Percentiles rank a stretch among this genome's conserved stretches.
phyloP scores from a whole-genome alignment of 2,113 vertebrate species.

The Poeciliopsis retropinna region DNA sequence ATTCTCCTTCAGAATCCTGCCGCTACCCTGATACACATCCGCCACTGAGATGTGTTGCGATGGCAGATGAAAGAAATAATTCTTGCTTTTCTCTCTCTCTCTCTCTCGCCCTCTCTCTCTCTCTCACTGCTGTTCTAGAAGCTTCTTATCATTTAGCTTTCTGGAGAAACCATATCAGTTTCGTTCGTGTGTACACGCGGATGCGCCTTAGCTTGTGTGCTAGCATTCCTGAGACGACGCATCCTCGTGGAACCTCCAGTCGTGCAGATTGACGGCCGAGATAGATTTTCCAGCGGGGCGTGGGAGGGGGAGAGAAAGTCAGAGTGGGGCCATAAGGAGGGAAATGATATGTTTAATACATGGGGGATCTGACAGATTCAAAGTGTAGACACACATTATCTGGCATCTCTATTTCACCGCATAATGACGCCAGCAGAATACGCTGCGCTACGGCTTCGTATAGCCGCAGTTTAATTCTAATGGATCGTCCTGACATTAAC shows the following conservation, averaged over 20 bases:
- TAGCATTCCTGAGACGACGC: slow-evolving; percentile 14
- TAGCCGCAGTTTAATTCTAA: slow-evolving; percentile 39
- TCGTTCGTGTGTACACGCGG: slow-evolving; percentile 9
- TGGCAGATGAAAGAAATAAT: slow-evolving; percentile 52
- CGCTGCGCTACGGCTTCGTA: neutral
- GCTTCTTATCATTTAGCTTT: slow-evolving; percentile 50
- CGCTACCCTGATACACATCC: slow-evolving; percentile 12
- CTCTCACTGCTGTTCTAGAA: slow-evolving; percentile 28
- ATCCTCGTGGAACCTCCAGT: slow-evolving; percentile 46
- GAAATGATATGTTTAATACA: slow-evolving; percentile 65
- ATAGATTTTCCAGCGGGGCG: slow-evolving; percentile 40
- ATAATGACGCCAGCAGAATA: slow-evolving; percentile 31
- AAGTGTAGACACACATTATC: slow-evolving; percentile 35
- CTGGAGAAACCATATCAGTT: slow-evolving; percentile 39
- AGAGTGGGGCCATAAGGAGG: slow-evolving; percentile 46
- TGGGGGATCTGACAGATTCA: slow-evolving; percentile 54
- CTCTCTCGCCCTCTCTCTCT: neutral
- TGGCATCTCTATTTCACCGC: slow-evolving; percentile 37
- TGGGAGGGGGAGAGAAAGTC: neutral
- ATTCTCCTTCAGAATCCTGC: slow-evolving; percentile 43
- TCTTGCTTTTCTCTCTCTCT: neutral
- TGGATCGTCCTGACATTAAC: slow-evolving; percentile 44
- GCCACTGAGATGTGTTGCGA: slow-evolving; percentile 45
- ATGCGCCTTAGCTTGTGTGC: neutral
- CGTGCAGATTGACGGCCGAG: slow-evolving; percentile 62